Evolutionary conservation across 2,888 invertebrate genomes (phyloP), one percentile per base, ranked within the genome.

Genomic region (Allolobophora icterica): DNA sequence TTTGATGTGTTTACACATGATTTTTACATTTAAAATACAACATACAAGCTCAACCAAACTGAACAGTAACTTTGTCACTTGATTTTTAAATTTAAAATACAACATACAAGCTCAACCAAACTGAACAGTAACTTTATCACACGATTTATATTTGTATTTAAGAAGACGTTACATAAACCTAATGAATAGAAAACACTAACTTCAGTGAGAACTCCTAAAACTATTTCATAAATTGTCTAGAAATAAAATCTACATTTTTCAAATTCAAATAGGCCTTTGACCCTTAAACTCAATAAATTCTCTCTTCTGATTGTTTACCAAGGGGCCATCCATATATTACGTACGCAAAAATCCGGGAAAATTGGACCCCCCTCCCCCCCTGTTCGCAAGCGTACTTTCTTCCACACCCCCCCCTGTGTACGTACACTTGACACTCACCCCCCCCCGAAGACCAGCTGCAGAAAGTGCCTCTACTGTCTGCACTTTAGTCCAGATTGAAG

Each of bases 161-260:
- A 52, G 52, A 52, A 17, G 17, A 19, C 8, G 45, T 15, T 45
- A 45, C 15, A 45, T 24, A 52, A 24, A 24, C 21, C 24, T 6
- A 24, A 24, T 52, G 52, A 52, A 52, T 11, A 4, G 21, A 52
- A 24, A 52, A 24, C 52, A 24, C 24, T 24, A 52, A 71, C 8
- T 71, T 71, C n/a, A 71, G n/a, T 11, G n/a, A n/a, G 71, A 71
- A 71, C 30, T 71, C n/a, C 11, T 71, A 71, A 30, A n/a, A 71
- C 30, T 0, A 8, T 11, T 4, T 71, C 52, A 52, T 52, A 71
- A 71, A 71, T 8, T 71, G 71, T 11, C n/a, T 71, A n/a, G 8
- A 71, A 71, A 71, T 71, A 71, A 71, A 71, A 71, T n/a, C 71
- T 71, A 71, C n/a, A n/a, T 71, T n/a, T 71, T n/a, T n/a, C 21